phyloP scores from a whole-genome alignment of 2,888 invertebrate genomes.

The Gymnocheta viridis region DNA sequence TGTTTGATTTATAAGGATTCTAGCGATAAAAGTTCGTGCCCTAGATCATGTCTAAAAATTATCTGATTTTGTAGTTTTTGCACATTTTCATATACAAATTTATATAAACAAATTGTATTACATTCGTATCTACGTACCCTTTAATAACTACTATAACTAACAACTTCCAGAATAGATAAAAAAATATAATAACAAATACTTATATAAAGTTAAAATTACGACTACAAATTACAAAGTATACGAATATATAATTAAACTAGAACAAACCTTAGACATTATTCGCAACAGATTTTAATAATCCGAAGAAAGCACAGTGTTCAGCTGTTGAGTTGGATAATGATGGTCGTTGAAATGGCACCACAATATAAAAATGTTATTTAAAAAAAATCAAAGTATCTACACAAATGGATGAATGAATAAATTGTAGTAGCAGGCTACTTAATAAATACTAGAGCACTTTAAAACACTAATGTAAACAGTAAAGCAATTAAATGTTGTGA shows the following conservation, averaged over 20 bases:
- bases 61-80: no score
- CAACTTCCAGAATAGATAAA: neutral
- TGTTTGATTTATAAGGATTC: no score
- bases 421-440: neutral
- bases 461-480: slow-evolving; percentile 19
- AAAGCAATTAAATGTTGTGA: slow-evolving; percentile 29
- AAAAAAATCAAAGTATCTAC: slow-evolving; percentile 7
- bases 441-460: slow-evolving; percentile 29
- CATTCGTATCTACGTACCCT: no score
- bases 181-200: neutral
- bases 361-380: slow-evolving; percentile 15
- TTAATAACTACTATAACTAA: neutral
- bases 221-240: neutral
- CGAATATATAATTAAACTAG: slow-evolving; percentile 5
- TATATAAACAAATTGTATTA: neutral
- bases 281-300: slow-evolving; percentile 5
- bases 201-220: neutral
- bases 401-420: slow-evolving; percentile 12
- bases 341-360: neutral
- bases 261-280: slow-evolving; percentile 75
- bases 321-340: slow-evolving; percentile 8
- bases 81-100: no score
- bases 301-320: neutral
- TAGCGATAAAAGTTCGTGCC: no score
- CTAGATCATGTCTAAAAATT: no score